These are phyloP conservation scores for Habroteleia sp. DNA, from an alignment of 2,888 invertebrate genomes.

Conservation along the genomic window DNA sequence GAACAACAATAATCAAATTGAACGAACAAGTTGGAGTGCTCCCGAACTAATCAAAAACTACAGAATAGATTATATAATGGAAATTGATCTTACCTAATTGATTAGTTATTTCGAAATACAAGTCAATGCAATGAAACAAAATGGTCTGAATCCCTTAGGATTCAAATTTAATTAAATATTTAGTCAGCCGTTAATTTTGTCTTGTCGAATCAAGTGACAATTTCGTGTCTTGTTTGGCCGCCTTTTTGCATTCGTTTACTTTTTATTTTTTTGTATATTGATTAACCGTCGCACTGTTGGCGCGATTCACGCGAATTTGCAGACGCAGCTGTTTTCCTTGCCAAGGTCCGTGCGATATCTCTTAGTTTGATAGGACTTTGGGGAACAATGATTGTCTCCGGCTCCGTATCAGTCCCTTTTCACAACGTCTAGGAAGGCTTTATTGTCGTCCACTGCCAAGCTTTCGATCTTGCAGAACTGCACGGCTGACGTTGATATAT, in stretches of 20 bases:
- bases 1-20: too few relatives aligned
- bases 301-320: conserved; percentile 51
- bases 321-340: conserved; percentile 63
- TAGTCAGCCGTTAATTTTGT: background rate
- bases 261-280: conserved; percentile 47
- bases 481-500: conserved; percentile 60
- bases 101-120: conserved; percentile 12
- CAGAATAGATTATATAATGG: conserved; percentile 2
- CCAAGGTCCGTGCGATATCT: conserved; percentile 70
- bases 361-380: conserved; percentile 72
- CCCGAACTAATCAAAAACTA: too few relatives aligned
- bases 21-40: too few relatives aligned
- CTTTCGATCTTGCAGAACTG: conserved; percentile 62
- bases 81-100: conserved; percentile 24
- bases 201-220: too few relatives aligned
- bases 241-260: conserved; percentile 1
- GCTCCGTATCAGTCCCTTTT: conserved; percentile 63
- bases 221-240: too few relatives aligned
- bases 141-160: too few relatives aligned
- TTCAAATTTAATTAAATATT: too few relatives aligned
- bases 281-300: conserved; percentile 58
- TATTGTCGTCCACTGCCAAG: conserved; percentile 69
- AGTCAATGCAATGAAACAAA: too few relatives aligned
- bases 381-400: conserved; percentile 75
- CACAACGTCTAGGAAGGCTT: conserved; percentile 67